Percentiles rank a stretch among this genome's conserved stretches.
Conservation (phyloP, 2,888 invertebrate species). For the Podotricha telesiphe region DNA sequence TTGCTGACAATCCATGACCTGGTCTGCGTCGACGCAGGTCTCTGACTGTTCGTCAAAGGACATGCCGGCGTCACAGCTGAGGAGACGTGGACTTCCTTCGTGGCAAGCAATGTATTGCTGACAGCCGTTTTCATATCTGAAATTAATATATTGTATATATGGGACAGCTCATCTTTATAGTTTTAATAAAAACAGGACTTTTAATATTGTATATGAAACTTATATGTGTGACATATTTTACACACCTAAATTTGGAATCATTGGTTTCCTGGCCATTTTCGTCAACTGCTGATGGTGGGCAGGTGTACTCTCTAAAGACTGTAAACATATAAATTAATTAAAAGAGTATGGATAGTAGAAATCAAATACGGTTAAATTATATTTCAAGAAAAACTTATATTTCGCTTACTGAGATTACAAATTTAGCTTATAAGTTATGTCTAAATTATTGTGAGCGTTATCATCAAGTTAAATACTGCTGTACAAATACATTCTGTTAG, state of each 20-base stretch:
- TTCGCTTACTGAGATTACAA: no score
- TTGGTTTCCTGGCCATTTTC: constrained; percentile 48
- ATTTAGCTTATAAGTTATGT: no score
- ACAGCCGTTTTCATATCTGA: constrained; percentile 60
- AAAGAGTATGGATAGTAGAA: no score
- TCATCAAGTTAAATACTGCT: no score
- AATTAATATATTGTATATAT: constrained; percentile 21
- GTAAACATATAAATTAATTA: constrained; percentile 43
- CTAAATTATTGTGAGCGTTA: no score
- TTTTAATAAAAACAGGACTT: neutral
- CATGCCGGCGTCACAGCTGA: constrained; percentile 63
- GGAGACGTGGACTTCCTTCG: constrained; percentile 59
- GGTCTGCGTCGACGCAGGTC: constrained; percentile 52
- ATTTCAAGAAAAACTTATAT: no score
- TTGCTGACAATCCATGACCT: constrained; percentile 24
- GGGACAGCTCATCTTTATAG: neutral
- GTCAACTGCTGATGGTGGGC: constrained; percentile 53
- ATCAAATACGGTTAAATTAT: no score
- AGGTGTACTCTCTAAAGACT: constrained; percentile 53
- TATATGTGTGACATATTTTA: neutral
- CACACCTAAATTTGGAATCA: constrained; percentile 59
- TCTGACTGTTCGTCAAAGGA: constrained; percentile 57
- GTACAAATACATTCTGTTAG: no score
- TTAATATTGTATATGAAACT: no score
- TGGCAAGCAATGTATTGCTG: constrained; percentile 62